A percentile compares a stretch with the other conserved stretches of the same genome.
Conservation (phyloP, 2,113 vertebrate species). For the Hirundichthys speculiger region DNA sequence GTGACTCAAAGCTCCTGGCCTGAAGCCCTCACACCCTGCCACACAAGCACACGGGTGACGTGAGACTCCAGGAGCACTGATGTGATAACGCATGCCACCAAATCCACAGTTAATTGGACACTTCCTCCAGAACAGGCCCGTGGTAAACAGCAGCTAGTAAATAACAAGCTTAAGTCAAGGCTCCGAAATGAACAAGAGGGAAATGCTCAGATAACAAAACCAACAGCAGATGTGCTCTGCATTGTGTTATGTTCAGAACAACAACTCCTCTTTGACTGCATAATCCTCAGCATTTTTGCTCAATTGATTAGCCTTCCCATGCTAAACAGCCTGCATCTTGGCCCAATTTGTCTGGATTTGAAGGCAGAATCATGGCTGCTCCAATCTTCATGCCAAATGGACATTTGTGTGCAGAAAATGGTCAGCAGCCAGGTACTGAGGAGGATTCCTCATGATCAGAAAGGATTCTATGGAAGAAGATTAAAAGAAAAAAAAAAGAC, state of each 20-base stretch:
- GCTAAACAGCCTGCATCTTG: slow-evolving; percentile 64
- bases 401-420: slow-evolving; percentile 58
- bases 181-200: slow-evolving; percentile 39
- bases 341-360: slow-evolving; percentile 62
- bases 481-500: slow-evolving; percentile 40
- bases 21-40: slow-evolving; percentile 40
- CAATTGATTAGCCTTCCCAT: slow-evolving; percentile 66
- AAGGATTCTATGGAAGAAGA: slow-evolving; percentile 65
- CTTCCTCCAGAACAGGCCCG: slow-evolving; percentile 41
- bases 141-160: slow-evolving; percentile 62
- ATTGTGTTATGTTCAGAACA: slow-evolving; percentile 53
- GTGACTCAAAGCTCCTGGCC: slow-evolving; percentile 49
- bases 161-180: slow-evolving; percentile 60
- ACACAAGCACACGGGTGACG: slow-evolving; percentile 47
- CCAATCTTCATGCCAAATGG: slow-evolving; percentile 57
- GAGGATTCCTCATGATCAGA: slow-evolving; percentile 66
- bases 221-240: slow-evolving; percentile 52
- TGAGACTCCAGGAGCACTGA: slow-evolving; percentile 37
- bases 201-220: slow-evolving; percentile 50
- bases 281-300: slow-evolving; percentile 63
- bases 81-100: slow-evolving; percentile 66
- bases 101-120: slow-evolving; percentile 71
- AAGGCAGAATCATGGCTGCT: slow-evolving; percentile 50
- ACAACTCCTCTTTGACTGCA: slow-evolving; percentile 58
- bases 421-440: slow-evolving; percentile 64